Evolutionary conservation across 1,140 invertebrate genomes (phyloP).

Genomic region (Papilio polyxenes): DNA sequence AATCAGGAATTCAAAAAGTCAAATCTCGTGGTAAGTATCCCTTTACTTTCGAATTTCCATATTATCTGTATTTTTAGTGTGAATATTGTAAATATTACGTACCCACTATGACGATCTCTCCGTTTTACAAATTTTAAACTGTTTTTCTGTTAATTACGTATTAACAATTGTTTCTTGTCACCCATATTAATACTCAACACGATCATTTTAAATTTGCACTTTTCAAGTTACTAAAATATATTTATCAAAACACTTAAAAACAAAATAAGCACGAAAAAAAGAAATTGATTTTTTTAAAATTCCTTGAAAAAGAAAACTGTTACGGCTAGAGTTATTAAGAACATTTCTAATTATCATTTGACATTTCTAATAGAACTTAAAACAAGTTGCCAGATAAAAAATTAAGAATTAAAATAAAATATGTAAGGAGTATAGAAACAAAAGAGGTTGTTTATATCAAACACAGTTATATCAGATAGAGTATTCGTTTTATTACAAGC

Average conservation of each 20-base stretch:
- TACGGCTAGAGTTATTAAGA: not conserved
- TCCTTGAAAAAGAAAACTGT: not conserved
- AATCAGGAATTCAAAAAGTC: too few relatives aligned
- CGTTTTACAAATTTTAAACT: too few relatives aligned
- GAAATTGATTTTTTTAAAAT: not conserved
- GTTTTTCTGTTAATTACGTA: too few relatives aligned
- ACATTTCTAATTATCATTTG: not conserved
- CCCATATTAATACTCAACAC: too few relatives aligned
- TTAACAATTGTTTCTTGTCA: too few relatives aligned
- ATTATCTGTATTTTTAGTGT: too few relatives aligned
- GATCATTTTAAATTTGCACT: too few relatives aligned
- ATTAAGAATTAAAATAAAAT: not conserved
- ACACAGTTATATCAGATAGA: not conserved
- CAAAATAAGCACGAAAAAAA: not conserved
- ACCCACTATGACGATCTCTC: too few relatives aligned
- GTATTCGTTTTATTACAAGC: slow-evolving; percentile 16
- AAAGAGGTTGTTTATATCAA: not conserved
- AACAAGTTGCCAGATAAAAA: not conserved
- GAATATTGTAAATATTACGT: too few relatives aligned
- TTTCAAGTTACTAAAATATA: too few relatives aligned
- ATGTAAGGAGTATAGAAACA: not conserved
- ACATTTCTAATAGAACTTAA: not conserved
- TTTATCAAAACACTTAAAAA: not conserved
- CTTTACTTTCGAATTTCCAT: too few relatives aligned
- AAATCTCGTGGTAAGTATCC: too few relatives aligned